These are phyloP conservation scores for Stegostoma tigrinum DNA, from an alignment of 2,113 vertebrate species.

Conservation along the genomic window DNA sequence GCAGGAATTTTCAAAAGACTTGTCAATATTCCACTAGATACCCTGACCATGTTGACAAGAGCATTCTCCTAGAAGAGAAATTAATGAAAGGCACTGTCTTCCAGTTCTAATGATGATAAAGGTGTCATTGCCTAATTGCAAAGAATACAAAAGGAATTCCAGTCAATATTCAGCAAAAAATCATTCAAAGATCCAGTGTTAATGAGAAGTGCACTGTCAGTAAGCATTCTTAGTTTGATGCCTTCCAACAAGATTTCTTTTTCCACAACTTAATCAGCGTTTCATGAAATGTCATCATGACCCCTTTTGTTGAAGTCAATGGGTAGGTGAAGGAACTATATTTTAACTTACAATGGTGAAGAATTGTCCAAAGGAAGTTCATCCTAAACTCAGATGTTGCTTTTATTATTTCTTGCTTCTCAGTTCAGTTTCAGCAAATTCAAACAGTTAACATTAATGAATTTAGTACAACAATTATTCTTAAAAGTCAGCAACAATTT, in stretches of 20 bases:
- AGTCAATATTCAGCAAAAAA: background rate
- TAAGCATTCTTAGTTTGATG: background rate
- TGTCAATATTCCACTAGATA: background rate
- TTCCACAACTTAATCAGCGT: background rate
- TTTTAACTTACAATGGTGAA: background rate
- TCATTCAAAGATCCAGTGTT: background rate
- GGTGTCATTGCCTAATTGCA: background rate
- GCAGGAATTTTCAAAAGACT: background rate
- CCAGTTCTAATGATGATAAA: background rate
- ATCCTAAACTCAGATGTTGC: too few relatives aligned
- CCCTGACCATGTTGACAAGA: background rate
- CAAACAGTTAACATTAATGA: too few relatives aligned
- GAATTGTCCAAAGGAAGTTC: background rate
- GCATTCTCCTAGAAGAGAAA: background rate
- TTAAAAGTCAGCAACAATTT: too few relatives aligned
- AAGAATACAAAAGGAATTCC: background rate
- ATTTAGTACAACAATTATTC: too few relatives aligned
- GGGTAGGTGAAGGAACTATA: background rate
- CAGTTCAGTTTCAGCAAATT: too few relatives aligned
- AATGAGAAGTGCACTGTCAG: background rate
- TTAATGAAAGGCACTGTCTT: background rate
- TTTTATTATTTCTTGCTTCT: too few relatives aligned
- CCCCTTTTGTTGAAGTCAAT: background rate
- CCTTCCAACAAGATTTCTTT: background rate
- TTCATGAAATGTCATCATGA: background rate